Evolutionary conservation across 2,113 vertebrate genomes (phyloP).

Genomic region (Gymnorhina tibicen): DNA sequence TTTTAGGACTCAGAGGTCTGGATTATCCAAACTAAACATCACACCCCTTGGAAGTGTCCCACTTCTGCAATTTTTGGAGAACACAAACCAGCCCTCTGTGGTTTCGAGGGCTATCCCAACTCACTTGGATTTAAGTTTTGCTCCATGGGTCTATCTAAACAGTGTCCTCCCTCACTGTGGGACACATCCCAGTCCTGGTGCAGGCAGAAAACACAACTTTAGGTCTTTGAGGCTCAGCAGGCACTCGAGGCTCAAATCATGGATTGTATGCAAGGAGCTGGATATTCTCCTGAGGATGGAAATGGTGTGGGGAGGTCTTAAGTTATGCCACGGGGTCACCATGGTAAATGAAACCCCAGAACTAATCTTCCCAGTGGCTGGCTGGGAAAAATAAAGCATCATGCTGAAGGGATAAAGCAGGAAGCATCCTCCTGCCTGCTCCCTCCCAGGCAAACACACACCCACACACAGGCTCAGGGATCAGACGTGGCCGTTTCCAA

Average conservation of each 20-base stretch:
- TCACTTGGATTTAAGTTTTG: neutral
- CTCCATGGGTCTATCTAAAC: neutral
- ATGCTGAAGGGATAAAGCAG: neutral
- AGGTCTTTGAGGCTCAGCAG: neutral
- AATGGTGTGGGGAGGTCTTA: neutral
- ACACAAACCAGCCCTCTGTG: neutral
- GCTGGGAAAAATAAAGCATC: neutral
- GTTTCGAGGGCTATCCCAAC: neutral
- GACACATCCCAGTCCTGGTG: neutral
- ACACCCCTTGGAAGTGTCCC: neutral
- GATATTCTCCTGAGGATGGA: neutral
- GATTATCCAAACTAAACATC: neutral
- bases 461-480: constrained; percentile 36
- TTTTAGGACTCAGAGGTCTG: neutral
- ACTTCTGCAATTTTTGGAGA: neutral
- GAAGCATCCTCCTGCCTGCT: constrained; percentile 16
- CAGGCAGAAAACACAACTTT: neutral
- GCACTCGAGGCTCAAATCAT: neutral
- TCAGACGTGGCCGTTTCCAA: neutral
- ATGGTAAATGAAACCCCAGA: neutral
- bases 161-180: neutral
- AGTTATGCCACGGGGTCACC: neutral
- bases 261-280: neutral
- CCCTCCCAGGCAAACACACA: constrained; percentile 20
- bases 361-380: neutral